Base-by-base conservation (phyloP, 2,797 vertebrate species). In the Gobio occitaniae region DNA sequence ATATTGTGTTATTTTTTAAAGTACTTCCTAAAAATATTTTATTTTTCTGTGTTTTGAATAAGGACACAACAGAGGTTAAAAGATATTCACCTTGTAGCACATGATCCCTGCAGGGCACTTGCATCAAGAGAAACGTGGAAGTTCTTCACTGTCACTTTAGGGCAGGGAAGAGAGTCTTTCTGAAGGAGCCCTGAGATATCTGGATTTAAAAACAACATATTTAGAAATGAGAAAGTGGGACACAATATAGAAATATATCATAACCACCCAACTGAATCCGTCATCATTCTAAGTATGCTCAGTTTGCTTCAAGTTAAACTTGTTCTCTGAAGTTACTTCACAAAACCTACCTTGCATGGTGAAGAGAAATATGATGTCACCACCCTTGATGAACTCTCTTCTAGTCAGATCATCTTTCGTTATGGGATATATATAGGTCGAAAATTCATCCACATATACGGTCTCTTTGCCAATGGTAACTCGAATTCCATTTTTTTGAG, bases 371-470 rank as follows among this genome's bases (percentile, higher is more conserved):
- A 84, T 84, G 48, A 83, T n/a, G 9, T 76, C 61, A 19, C 47
- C 82, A 17, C 61, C 61, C 50, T 83, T 83, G 61, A 83, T 66
- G 19, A 83, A 68, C 16, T 38, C 32, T 38, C 65, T 68, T 68
- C 0, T 19, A 68, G 8, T 38, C 32, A 38, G 65, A 44, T 32
- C 75, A 2, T 63, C 48, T 41, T 65, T 68, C 8, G 8, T 19
- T 68, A 38, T 17, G 16, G 3, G 1, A 38, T 38, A 19, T 41
- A 0, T 41, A 41, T 41, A 8, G 32, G 32, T 2, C 32, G 32
- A 36, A 36, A 36, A 41, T 8, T 1, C 1, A 41, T 3, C 44
- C 16, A 44, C 50, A 70, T 36, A 68, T 29, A 84, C 38, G 6
- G 32, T 19, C 47, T 78, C 82, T 6, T 5, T 54, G 52, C 59